Conservation (phyloP, 2,113 vertebrate genomes). For the Galemys pyrenaicus region DNA sequence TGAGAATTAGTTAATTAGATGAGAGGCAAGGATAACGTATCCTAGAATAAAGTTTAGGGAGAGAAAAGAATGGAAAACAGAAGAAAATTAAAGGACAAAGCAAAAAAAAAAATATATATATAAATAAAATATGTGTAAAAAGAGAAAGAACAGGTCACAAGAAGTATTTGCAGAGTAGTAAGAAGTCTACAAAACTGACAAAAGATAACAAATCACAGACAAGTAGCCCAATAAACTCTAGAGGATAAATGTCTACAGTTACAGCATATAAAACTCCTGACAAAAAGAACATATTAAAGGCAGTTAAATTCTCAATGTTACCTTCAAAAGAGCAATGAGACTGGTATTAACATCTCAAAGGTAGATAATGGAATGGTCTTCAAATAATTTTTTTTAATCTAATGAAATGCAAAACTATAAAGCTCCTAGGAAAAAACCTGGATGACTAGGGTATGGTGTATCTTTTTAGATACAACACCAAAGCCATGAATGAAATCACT, state of each 20-base stretch:
- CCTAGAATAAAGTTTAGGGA: neutral
- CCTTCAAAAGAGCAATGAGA: neutral
- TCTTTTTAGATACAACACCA: no score
- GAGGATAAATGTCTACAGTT: neutral
- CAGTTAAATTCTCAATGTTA: neutral
- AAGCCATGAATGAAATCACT: no score
- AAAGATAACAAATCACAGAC: neutral
- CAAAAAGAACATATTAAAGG: neutral
- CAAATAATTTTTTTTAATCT: neutral
- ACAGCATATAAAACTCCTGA: neutral
- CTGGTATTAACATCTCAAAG: neutral
- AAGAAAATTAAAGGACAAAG: slow-evolving; percentile 9
- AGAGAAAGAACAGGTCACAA: neutral
- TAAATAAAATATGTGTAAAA: neutral
- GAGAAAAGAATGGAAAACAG: neutral
- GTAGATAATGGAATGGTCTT: neutral
- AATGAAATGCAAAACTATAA: neutral
- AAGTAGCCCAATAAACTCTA: slow-evolving; percentile 6
- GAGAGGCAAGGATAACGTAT: slow-evolving; percentile 7
- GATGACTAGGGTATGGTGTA: no score
- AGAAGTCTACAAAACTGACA: slow-evolving; percentile 11
- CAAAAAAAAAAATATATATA: no score
- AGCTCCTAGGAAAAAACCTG: neutral
- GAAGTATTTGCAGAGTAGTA: neutral
- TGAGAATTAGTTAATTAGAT: neutral